These are phyloP conservation scores for Leptopterna dolabrata DNA, from an alignment of 2,888 invertebrate species.

Conservation along the genomic window DNA sequence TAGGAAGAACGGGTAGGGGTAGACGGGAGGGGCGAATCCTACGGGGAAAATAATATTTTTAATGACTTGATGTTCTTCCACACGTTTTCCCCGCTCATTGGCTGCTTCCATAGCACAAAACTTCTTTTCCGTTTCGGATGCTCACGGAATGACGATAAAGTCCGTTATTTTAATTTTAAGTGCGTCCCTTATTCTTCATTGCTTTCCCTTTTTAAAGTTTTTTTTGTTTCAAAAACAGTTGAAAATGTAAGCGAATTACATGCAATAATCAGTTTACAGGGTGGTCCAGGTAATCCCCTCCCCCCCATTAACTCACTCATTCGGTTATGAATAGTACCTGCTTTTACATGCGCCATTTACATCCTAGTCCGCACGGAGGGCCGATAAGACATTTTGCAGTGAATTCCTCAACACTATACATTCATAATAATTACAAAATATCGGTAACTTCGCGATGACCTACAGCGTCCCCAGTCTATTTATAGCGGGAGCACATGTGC, in stretches of 20 bases:
- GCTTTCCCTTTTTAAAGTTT: no score
- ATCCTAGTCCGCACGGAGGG: no score
- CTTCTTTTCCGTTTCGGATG: not conserved
- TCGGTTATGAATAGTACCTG: no score
- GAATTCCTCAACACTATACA: no score
- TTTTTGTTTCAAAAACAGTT: no score
- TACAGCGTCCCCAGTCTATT: not conserved
- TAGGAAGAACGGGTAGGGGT: not conserved
- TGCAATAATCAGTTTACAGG: no score
- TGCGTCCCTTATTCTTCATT: not conserved
- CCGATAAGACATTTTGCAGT: no score
- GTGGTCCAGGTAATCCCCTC: no score
- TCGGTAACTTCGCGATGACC: not conserved
- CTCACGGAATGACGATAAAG: constrained; percentile 31
- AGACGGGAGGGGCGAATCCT: not conserved
- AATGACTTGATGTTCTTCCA: not conserved
- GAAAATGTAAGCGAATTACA: no score
- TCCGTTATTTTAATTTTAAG: constrained; percentile 26
- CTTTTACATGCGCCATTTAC: no score
- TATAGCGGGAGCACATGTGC: not conserved
- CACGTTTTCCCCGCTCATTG: not conserved
- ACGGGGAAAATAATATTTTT: not conserved
- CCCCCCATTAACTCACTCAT: no score
- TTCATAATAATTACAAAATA: no score
- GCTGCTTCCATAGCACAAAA: not conserved